These are phyloP conservation scores for Camelus dromedarius DNA, from an alignment of 2,113 vertebrate species.

Conservation along the genomic window DNA sequence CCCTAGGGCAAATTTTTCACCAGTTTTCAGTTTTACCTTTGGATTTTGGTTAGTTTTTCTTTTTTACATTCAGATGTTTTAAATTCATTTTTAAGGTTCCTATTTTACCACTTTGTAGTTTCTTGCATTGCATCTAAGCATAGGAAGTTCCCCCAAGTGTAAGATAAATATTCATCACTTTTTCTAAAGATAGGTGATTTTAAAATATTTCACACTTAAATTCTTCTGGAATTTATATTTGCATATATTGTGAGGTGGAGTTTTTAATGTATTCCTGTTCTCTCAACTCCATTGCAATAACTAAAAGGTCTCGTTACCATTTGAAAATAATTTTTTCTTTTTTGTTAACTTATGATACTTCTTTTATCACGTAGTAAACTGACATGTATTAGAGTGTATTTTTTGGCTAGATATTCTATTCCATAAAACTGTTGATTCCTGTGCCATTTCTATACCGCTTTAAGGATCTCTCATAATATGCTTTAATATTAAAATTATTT, in stretches of 20 bases:
- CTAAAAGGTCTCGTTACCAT: not conserved
- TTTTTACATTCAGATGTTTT: not conserved
- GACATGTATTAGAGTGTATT: not conserved
- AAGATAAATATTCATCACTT: conserved; percentile 2
- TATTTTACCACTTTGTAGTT: not conserved
- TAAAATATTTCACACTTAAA: conserved; percentile 24
- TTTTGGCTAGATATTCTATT: not conserved
- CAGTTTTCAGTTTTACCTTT: conserved; percentile 37
- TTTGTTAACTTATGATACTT: not conserved
- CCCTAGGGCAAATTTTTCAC: not conserved
- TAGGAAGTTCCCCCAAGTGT: not conserved
- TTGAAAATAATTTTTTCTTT: not conserved
- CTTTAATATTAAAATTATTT: not conserved
- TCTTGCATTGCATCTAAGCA: not conserved
- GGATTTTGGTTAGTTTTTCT: not conserved
- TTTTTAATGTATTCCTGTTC: conserved; percentile 14
- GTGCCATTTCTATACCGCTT: not conserved
- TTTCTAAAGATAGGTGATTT: not conserved
- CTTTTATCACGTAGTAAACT: not conserved
- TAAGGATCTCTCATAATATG: not conserved
- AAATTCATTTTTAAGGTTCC: not conserved
- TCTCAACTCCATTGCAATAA: not conserved
- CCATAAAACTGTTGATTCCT: not conserved
- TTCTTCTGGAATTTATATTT: conserved; percentile 19
- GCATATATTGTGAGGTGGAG: not conserved